phyloP scores from a whole-genome alignment of 2,888 invertebrate genomes.

The Aspidiotus rigidus region DNA sequence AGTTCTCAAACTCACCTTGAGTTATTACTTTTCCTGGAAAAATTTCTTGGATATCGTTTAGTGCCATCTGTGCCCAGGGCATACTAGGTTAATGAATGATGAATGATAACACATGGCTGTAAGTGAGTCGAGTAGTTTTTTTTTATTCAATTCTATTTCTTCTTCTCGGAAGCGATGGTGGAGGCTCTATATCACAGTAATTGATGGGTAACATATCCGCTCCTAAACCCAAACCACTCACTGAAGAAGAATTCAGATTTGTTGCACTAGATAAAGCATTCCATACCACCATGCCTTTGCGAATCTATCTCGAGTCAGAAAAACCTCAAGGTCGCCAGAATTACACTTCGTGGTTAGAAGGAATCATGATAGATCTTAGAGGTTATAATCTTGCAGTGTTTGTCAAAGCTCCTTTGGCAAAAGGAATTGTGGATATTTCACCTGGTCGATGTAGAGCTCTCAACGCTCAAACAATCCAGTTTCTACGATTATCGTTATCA shows the following conservation, averaged over 20 bases:
- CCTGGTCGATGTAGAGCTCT: not conserved
- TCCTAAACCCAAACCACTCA: no score
- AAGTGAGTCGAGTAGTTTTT: no score
- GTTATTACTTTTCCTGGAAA: no score
- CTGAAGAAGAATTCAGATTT: not conserved
- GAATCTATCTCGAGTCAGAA: not conserved
- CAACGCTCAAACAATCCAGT: not conserved
- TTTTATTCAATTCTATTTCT: no score
- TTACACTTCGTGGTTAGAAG: not conserved
- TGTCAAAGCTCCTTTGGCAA: not conserved
- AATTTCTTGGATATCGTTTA: no score
- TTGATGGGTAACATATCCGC: no score
- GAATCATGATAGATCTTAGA: not conserved
- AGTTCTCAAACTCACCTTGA: no score
- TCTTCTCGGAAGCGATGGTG: no score
- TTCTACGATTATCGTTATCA: not conserved
- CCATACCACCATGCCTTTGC: not conserved
- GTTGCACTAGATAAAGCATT: not conserved
- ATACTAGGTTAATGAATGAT: no score
- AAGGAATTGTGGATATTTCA: not conserved
- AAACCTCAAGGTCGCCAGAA: not conserved
- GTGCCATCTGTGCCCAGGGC: no score
- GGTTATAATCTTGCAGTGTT: not conserved
- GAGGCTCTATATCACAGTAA: no score
- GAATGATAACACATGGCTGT: no score